phyloP scores from a whole-genome alignment of 2,888 invertebrate species.

The Notodonta ziczac region DNA sequence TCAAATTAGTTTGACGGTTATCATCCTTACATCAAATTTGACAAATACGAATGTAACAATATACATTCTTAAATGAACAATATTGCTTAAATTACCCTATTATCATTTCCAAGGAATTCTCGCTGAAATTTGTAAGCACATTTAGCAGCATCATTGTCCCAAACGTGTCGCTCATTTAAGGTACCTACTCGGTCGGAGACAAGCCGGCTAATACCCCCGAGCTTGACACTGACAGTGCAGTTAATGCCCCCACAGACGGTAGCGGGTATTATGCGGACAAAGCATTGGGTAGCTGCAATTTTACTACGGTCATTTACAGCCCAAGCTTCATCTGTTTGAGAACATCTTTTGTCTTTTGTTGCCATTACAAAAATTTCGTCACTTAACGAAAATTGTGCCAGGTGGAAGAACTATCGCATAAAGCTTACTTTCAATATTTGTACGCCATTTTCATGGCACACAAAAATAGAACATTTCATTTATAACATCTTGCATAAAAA shows the following conservation, averaged over 20 bases:
- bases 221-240: constrained; percentile 1
- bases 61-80: too few relatives aligned
- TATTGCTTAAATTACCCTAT: background rate
- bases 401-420: background rate
- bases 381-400: background rate
- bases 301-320: background rate
- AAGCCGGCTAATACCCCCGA: background rate
- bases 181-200: background rate
- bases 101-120: background rate
- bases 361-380: background rate
- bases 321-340: background rate
- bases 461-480: too few relatives aligned
- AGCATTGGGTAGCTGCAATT: background rate
- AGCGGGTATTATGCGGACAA: background rate
- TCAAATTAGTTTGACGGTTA: too few relatives aligned
- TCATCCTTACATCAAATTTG: too few relatives aligned
- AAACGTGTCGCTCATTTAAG: background rate
- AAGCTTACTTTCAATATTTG: too few relatives aligned
- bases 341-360: too few relatives aligned
- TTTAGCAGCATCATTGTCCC: background rate
- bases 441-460: too few relatives aligned
- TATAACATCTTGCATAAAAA: too few relatives aligned
- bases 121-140: background rate
- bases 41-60: too few relatives aligned
- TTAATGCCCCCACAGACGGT: background rate